Base-by-base conservation (phyloP, 1,140 invertebrate genomes). In the Theocolax elegans region DNA sequence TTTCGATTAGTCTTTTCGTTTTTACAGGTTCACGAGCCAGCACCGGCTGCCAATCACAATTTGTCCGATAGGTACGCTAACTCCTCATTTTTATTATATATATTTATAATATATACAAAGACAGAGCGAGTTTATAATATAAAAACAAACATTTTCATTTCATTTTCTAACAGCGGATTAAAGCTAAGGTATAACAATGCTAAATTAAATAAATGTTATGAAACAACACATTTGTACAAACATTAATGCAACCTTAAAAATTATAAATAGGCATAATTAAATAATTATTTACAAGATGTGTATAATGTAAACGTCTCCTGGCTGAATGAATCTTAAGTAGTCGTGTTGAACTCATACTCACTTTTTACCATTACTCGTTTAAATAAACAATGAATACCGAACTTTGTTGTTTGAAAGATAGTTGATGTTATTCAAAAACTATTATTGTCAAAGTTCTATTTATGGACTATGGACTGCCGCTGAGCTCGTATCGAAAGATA, bases 181-280 rank as follows among this genome's bases (percentile, higher is more conserved):
- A 77, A 74, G 67, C 74, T 78, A 78, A 46, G 35, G 19, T 62
- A 53, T 77, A 78, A 80, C 77, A 74, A 72, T 73, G 68, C 73
- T 78, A 78, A 74, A 74, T 73, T 75, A 74, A 80, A 78, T 78
- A 75, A 77, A 78, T 71, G 63, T 73, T 77, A 75, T 69, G 70
- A 76, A 74, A 73, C 74, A 77, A 78, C 68, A 76, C 69, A 74
- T 76, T 75, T 77, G 74, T 79, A 79, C 75, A 79, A 80, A 76
- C 66, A 74, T 77, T 72, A 65, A 75, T 71, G 62, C 67, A 44
- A 54, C 58, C 17, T 62, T 66, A 71, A 62, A n/a, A 73, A 71
- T 71, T 59, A 70, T 67, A 65, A 71, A 74, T 73, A 74, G 40
- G 35, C 58, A 67, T 48, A 72, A 71, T 73, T 65, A 71, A 73